These are phyloP conservation scores for Muscicapa comitata DNA, from an alignment of 2,797 vertebrate species.

Conservation along the genomic window DNA sequence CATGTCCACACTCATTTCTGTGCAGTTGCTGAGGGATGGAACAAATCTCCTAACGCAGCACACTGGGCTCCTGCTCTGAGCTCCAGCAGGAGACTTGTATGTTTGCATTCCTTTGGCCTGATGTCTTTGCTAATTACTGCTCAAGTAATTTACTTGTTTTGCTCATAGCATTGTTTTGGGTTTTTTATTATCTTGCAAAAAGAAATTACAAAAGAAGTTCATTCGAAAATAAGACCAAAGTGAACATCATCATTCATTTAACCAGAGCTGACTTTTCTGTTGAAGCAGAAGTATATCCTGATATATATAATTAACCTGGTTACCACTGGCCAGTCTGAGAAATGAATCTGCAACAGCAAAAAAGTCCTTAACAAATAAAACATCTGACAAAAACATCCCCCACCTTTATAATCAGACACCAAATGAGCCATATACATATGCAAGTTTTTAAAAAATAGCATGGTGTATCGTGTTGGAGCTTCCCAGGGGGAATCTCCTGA, in stretches of 20 bases:
- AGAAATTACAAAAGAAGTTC: not conserved
- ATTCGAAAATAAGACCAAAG: not conserved
- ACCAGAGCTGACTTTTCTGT: not conserved
- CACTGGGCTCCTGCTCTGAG: not conserved
- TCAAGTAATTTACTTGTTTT: slow-evolving; percentile 56
- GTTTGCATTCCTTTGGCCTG: slow-evolving; percentile 67
- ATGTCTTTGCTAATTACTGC: slow-evolving; percentile 61
- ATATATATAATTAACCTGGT: not conserved
- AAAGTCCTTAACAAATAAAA: not conserved
- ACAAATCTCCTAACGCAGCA: slow-evolving; percentile 35
- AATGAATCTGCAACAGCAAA: not conserved
- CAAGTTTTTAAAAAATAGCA: not conserved
- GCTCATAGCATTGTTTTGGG: slow-evolving; percentile 59
- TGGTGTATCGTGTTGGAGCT: not conserved
- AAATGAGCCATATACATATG: not conserved
- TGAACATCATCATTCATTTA: not conserved
- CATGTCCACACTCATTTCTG: slow-evolving; percentile 52
- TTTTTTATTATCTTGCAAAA: slow-evolving; percentile 17
- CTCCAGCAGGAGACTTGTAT: slow-evolving; percentile 43
- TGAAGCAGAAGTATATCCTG: not conserved
- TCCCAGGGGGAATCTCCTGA: not conserved
- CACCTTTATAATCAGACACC: not conserved
- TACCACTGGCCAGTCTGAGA: not conserved
- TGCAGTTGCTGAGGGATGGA: slow-evolving; percentile 40
- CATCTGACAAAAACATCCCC: not conserved